Conservation (phyloP, 2,113 vertebrate species). For the Vulpes ferrilata region DNA sequence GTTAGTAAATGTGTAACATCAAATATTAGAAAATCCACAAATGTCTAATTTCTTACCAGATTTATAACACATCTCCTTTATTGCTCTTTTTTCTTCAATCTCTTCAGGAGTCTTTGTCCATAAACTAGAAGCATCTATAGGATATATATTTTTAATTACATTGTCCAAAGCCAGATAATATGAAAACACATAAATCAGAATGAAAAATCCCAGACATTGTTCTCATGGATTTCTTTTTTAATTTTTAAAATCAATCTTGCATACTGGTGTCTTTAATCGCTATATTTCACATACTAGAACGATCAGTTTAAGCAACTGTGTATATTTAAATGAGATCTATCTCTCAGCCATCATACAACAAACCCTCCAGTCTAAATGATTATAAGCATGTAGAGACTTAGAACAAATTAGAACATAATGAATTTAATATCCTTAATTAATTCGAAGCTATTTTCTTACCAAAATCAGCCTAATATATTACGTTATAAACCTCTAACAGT, state of each 20-base stretch:
- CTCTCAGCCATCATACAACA: not conserved
- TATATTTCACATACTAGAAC: not conserved
- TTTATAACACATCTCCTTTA: conserved; percentile 87
- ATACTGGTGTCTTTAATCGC: not conserved
- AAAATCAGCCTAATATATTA: not conserved
- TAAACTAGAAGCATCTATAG: conserved; percentile 83
- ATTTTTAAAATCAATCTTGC: conserved; percentile 31
- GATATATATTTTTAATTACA: conserved; percentile 71
- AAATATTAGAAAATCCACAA: conserved; percentile 43
- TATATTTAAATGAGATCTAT: not conserved
- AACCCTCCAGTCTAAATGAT: not conserved
- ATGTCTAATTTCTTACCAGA: conserved; percentile 83
- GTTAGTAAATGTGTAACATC: conserved; percentile 57
- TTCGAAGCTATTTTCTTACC: conserved; percentile 21
- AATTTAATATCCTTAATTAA: conserved; percentile 44
- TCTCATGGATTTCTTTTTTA: not conserved
- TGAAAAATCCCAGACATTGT: conserved; percentile 63
- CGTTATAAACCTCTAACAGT: not conserved
- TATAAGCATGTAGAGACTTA: not conserved
- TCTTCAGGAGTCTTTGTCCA: conserved; percentile 84
- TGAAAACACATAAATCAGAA: conserved; percentile 77
- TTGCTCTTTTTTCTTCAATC: conserved; percentile 87
- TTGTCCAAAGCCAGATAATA: conserved; percentile 66
- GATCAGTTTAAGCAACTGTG: not conserved
- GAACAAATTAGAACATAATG: conserved; percentile 33